Percentiles rank a stretch among this genome's conserved stretches.
phyloP scores from a whole-genome alignment of 1,140 invertebrate genomes.

The Drosophila azteca region DNA sequence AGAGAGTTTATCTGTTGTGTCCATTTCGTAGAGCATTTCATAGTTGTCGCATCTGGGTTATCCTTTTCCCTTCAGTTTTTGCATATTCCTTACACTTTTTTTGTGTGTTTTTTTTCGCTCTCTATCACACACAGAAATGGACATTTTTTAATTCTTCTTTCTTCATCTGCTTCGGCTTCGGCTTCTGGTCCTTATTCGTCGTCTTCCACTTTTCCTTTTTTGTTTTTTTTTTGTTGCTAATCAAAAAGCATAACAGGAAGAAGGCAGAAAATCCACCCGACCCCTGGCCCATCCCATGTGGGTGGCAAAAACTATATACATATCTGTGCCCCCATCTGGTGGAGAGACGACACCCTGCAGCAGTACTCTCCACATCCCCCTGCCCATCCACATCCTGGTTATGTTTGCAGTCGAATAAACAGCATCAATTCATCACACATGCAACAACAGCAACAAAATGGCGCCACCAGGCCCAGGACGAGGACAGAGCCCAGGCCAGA shows the following conservation, averaged over 20 bases:
- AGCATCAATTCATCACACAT: constrained; percentile 79
- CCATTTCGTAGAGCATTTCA: background rate
- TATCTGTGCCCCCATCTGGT: no score
- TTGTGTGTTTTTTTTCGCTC: background rate
- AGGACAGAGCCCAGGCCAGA: background rate
- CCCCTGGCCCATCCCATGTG: background rate
- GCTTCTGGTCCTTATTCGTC: background rate
- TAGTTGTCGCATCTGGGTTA: background rate
- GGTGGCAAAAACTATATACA: no score
- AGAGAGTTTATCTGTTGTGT: no score
- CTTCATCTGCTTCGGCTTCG: constrained; percentile 4
- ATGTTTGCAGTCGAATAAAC: constrained; percentile 80
- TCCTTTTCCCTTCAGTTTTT: constrained; percentile 8
- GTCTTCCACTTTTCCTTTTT: constrained; percentile 22
- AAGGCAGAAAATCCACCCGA: constrained; percentile 30
- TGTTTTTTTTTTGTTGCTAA: constrained; percentile 61
- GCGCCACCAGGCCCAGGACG: constrained; percentile 13
- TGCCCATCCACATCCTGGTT: constrained; percentile 61
- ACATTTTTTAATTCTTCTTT: constrained; percentile 65
- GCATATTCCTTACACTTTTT: background rate
- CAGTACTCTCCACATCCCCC: background rate
- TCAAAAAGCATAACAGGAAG: constrained; percentile 74
- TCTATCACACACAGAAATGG: constrained; percentile 17
- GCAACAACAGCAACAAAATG: constrained; percentile 39
- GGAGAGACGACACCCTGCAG: background rate